phyloP scores from a whole-genome alignment of 2,888 invertebrate species.

The Glaucopsyche alexis region DNA sequence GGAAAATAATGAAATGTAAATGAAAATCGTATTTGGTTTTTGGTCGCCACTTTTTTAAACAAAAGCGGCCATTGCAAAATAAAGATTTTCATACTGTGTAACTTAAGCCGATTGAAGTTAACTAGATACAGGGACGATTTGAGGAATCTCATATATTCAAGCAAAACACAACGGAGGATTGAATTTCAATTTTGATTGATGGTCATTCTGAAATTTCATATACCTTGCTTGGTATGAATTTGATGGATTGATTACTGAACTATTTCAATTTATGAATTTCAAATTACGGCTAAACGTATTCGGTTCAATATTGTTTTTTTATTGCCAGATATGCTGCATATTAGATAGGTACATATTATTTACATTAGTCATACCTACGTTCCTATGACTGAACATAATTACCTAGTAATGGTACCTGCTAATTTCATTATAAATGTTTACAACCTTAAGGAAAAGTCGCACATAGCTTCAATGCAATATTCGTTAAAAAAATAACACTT shows the following conservation, averaged over 20 bases:
- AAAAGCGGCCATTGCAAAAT: too few relatives aligned
- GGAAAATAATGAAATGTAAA: too few relatives aligned
- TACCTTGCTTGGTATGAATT: conserved; percentile 19
- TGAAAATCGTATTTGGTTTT: too few relatives aligned
- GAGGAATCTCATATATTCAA: conserved; percentile 16
- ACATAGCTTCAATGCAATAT: not conserved
- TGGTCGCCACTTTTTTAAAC: too few relatives aligned
- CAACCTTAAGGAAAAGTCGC: too few relatives aligned
- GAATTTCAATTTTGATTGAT: conserved; percentile 17
- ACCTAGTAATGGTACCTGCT: too few relatives aligned
- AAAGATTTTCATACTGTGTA: not conserved
- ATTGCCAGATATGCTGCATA: not conserved
- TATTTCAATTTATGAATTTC: conserved; percentile 20
- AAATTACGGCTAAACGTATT: not conserved
- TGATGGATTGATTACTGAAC: conserved; percentile 19
- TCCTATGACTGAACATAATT: too few relatives aligned
- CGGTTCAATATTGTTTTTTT: conserved; percentile 13
- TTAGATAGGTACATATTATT: not conserved
- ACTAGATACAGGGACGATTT: conserved; percentile 12
- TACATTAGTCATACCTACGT: not conserved
- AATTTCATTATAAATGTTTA: too few relatives aligned
- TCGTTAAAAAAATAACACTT: not conserved
- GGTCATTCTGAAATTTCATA: conserved; percentile 16
- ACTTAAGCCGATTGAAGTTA: conserved; percentile 9
- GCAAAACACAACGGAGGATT: conserved; percentile 9